These are phyloP conservation scores for Alligator mississippiensis DNA, from an alignment of 2,113 vertebrate genomes.

Conservation along the genomic window DNA sequence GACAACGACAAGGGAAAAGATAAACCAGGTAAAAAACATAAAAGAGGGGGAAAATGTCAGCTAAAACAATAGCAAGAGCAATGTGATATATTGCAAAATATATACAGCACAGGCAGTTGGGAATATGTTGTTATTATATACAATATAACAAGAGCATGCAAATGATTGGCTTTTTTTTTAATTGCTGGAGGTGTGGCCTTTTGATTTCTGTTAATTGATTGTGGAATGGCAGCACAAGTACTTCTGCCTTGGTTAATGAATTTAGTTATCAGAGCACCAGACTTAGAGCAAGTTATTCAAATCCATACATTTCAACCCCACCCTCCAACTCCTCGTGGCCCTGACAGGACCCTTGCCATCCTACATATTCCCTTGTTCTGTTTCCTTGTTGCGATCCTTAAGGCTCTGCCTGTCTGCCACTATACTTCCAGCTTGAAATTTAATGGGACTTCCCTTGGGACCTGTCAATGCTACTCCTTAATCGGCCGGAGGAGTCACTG, in stretches of 20 bases:
- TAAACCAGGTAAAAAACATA: neutral
- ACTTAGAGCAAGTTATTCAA: neutral
- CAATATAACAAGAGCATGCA: accelerated
- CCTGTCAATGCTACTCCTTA: neutral
- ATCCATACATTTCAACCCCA: neutral
- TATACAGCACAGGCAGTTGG: neutral
- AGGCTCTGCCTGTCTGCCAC: neutral
- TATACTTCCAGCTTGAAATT: neutral
- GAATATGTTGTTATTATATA: neutral
- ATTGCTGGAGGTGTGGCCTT: neutral
- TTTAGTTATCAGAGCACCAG: neutral
- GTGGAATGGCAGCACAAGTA: neutral
- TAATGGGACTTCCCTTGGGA: neutral
- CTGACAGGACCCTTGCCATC: neutral
- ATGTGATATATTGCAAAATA: neutral
- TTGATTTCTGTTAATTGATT: neutral
- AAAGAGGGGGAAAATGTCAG: neutral
- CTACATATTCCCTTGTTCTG: neutral
- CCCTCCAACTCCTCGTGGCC: accelerated
- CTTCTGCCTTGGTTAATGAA: neutral
- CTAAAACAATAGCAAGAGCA: neutral
- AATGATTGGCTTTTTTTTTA: neutral
- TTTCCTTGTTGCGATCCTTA: neutral
- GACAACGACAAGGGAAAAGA: accelerated
- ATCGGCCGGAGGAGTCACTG: neutral